Conservation (phyloP, 2,888 invertebrate species). For the Athalia cordata region DNA sequence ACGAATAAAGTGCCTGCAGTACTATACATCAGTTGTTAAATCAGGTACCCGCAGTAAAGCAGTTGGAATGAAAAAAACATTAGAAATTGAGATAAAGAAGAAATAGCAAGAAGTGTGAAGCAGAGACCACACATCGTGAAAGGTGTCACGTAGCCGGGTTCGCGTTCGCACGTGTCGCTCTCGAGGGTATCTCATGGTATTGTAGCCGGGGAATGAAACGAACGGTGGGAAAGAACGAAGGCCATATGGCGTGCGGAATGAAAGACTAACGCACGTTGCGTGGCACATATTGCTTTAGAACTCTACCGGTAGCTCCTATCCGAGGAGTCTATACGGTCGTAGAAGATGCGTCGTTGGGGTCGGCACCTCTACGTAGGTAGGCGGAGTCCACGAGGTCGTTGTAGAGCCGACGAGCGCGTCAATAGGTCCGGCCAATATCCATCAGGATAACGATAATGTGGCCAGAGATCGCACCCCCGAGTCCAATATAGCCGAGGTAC, state of each 20-base stretch:
- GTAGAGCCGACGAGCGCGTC: slow-evolving; percentile 39
- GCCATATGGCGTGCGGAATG: slow-evolving; percentile 35
- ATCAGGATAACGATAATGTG: slow-evolving; percentile 58
- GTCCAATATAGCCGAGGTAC: slow-evolving; percentile 48
- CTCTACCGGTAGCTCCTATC: neutral
- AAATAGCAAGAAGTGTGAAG: neutral
- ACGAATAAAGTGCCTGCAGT: slow-evolving; percentile 5
- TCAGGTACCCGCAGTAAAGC: slow-evolving; percentile 9
- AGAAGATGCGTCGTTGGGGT: slow-evolving; percentile 16
- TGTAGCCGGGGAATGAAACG: too few relatives aligned
- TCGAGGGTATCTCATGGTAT: neutral
- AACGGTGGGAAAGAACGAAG: neutral
- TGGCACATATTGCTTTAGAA: slow-evolving; percentile 33
- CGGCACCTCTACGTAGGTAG: slow-evolving; percentile 25
- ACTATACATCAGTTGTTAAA: slow-evolving; percentile 25
- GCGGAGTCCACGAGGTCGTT: slow-evolving; percentile 27
- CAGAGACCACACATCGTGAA: neutral
- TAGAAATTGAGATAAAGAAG: neutral
- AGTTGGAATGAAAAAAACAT: neutral
- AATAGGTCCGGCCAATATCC: slow-evolving; percentile 52
- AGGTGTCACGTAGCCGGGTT: slow-evolving; percentile 27
- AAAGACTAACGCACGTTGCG: slow-evolving; percentile 38
- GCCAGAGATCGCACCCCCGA: slow-evolving; percentile 53
- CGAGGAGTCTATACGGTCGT: neutral
- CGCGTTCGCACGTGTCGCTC: slow-evolving; percentile 18